These are phyloP conservation scores for Tetraodon nigroviridis DNA, from an alignment of 2,113 vertebrate genomes.

Conservation along the genomic window DNA sequence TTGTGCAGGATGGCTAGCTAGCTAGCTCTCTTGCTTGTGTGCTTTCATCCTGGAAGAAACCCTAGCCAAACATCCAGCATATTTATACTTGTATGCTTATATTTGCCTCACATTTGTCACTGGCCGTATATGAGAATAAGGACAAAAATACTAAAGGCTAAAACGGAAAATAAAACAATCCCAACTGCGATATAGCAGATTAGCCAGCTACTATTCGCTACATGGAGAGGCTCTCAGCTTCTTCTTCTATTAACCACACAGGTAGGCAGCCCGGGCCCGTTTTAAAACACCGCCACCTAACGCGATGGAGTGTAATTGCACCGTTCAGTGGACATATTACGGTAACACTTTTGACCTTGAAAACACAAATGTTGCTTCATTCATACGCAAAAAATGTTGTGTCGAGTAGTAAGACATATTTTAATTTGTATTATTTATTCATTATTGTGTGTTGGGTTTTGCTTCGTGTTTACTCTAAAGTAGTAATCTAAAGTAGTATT, in stretches of 20 bases:
- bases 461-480: too few species aligned
- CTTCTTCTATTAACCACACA: conserved; percentile 47
- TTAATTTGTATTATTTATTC: too few species aligned
- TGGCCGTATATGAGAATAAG: neutral
- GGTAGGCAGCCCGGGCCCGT: neutral
- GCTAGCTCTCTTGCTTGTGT: conserved; percentile 40
- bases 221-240: conserved; percentile 36
- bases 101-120: neutral
- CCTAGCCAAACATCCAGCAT: conserved; percentile 27
- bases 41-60: conserved; percentile 57
- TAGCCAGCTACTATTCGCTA: conserved; percentile 60
- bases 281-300: conserved; percentile 31
- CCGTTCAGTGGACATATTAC: too few species aligned
- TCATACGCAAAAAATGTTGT: too few species aligned
- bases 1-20: conserved; percentile 30
- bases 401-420: too few species aligned
- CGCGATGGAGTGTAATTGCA: conserved; percentile 32
- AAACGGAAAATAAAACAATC: conserved; percentile 22
- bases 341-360: too few species aligned
- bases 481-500: too few species aligned
- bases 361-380: too few species aligned
- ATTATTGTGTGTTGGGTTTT: too few species aligned
- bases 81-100: neutral
- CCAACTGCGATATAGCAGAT: conserved; percentile 47
- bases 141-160: neutral